Evolutionary conservation across 2,797 vertebrate species (phyloP), one percentile per base, ranked within the genome.

Genomic region (Avahi laniger): DNA sequence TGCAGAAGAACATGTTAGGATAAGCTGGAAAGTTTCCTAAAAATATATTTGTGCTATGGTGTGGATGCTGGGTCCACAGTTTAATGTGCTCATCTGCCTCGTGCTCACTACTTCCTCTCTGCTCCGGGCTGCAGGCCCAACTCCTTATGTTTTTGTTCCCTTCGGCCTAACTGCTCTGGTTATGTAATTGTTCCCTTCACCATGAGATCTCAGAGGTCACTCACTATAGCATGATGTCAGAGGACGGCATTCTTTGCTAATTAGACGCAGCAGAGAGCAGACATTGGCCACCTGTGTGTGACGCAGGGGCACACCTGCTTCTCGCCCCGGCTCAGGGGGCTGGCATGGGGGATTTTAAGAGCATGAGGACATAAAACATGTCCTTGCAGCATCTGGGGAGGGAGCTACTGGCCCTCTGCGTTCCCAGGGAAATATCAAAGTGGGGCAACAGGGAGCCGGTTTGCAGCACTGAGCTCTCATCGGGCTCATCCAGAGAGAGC

Each of bases 301-400:
- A 28, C 1, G 6, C 69, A 1, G 4, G 67, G 43, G 9, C 26
- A n/a, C 0, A 0, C 35, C 33, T 10, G 1, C 33, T 79, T 83
- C 43, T 35, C 2, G 0, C 33, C 17, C 46, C 11, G 5, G 48
- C 38, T 24, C 76, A 2, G 1, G 14, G 15, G 10, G 35, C 41
- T 46, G 7, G 4, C 5, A 1, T 10, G 11, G 52, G 69, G 22
- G 12, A 20, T 18, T 26, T 59, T 28, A 17, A 50, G 48, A 17
- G 15, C 35, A 22, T 8, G 7, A 38, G 30, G 15, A 61, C 63
- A 59, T 13, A 15, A 67, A 17, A 20, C 0, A 0, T 7, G 30
- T 43, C 35, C 43, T 76, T 17, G 11, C 0, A 38, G 65, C 48
- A 50, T 12, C 2, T 1, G 38, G 4, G 8, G 24, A 63, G 52